Base-by-base conservation (phyloP, 2,797 vertebrate genomes). In the Anabacerthia variegaticeps region DNA sequence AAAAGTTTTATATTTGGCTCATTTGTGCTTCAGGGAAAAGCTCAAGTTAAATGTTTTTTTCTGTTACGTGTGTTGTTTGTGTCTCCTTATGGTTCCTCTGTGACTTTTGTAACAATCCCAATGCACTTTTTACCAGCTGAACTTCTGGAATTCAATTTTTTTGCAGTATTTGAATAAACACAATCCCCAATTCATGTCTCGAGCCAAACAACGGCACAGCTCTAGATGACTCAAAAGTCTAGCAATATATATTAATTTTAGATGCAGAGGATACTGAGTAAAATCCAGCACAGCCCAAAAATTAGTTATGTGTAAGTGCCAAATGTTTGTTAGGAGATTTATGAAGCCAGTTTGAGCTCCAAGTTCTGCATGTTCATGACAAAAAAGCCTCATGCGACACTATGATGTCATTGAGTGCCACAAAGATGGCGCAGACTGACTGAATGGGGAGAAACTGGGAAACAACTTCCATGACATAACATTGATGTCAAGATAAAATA, bases 341-440 rank as follows among this genome's bases (percentile, higher is more conserved):
- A 18, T 34, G 19, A 85, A 87, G 52, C 39, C 28, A 56, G 3
- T 41, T 36, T 68, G n/a, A 65, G 10, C 19, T 90, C 27, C 56
- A 85, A 10, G n/a, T 63, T 80, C 51, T 44, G 12, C 30, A 18
- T 0, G 0, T 61, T 84, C 18, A 7, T 39, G 27, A 41, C 27
- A 62, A 39, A 93, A 63, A 39, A 44, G 11, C 18, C 36, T 65
- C n/a, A 54, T 7, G 71, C 6, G 6, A 2, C 36, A 27, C 74
- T 48, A 10, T 39, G 20, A 52, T 34, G 19, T 28, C 26, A 44
- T 4, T 7, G 2, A 83, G 15, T 49, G 27, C 46, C 54, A 63
- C 18, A 22, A 82, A 75, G 75, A 34, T 18, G 24, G 9, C 65
- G 22, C 65, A 84, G n/a, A 23, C 19, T 51, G 32, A 20, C 26